These are phyloP conservation scores for Chaetops frenatus DNA, from an alignment of 2,113 vertebrate genomes.

Conservation along the genomic window DNA sequence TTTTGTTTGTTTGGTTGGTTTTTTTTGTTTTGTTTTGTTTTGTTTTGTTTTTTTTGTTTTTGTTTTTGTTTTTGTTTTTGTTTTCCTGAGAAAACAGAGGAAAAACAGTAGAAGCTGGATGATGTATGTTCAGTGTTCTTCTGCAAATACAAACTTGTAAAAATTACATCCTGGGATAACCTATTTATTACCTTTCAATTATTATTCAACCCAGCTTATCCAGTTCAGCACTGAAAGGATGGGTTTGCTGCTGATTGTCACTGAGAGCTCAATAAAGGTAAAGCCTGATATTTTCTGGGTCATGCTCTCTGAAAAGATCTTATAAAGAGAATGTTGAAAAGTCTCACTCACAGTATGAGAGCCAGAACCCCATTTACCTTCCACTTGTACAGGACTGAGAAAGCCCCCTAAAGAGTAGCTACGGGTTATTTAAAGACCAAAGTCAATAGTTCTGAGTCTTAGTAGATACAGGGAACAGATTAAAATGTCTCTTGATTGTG, in stretches of 20 bases:
- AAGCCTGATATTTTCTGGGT: constrained; percentile 21
- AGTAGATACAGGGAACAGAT: background rate
- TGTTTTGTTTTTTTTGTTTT: background rate
- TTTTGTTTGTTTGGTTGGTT: no score
- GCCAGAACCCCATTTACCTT: background rate
- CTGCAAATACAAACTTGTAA: background rate
- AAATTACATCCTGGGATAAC: background rate
- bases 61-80: no score
- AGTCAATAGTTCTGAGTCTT: background rate
- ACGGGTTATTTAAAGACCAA: constrained; percentile 14
- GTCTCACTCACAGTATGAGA: background rate
- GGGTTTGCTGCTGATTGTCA: background rate
- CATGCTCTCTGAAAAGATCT: background rate
- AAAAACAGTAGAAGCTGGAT: background rate
- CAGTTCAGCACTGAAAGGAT: background rate
- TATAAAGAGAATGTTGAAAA: background rate
- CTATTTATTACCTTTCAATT: background rate
- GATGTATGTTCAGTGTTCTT: background rate
- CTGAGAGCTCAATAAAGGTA: background rate
- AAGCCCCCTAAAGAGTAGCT: background rate
- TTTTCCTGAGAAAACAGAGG: background rate
- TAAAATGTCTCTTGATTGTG: background rate
- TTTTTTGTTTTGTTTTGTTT: background rate
- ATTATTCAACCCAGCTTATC: background rate
- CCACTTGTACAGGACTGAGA: background rate